Percentiles rank a stretch among this genome's conserved stretches.
Conservation (phyloP, 1,140 invertebrate species). For the Pachyrhynchus sulphureomaculatus region DNA sequence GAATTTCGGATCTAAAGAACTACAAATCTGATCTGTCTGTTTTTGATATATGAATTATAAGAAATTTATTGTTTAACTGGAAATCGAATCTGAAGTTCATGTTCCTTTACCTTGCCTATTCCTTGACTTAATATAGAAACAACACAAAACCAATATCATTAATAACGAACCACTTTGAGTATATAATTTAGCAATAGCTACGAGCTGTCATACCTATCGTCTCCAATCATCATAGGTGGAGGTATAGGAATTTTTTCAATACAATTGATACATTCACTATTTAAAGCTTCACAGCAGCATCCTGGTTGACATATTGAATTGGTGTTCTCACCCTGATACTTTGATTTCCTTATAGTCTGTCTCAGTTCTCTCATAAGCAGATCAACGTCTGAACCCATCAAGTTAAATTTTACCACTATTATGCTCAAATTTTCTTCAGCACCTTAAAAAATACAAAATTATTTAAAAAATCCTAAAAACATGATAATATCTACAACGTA, state of each 20-base stretch:
- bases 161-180: too few species aligned
- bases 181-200: too few species aligned
- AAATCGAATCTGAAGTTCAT: too few species aligned
- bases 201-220: constrained; percentile 55
- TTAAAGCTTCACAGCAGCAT: constrained; percentile 62
- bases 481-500: neutral
- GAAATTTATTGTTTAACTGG: too few species aligned
- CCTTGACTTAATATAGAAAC: too few species aligned
- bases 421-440: constrained; percentile 79
- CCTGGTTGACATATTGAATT: constrained; percentile 60
- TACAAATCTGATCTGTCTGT: too few species aligned
- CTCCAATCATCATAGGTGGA: constrained; percentile 52
- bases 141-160: too few species aligned
- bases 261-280: constrained; percentile 63
- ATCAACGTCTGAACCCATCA: constrained; percentile 66
- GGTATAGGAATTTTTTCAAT: constrained; percentile 46
- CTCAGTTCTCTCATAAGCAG: constrained; percentile 73
- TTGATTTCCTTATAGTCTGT: constrained; percentile 65
- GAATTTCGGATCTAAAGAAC: too few species aligned
- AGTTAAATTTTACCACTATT: constrained; percentile 70
- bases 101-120: too few species aligned
- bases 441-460: constrained; percentile 40
- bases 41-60: too few species aligned
- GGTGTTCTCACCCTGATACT: constrained; percentile 50
- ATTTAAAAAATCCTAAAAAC: neutral